Evolutionary conservation across 1,140 invertebrate genomes (phyloP), one percentile per base, ranked within the genome.

Genomic region (Drosophila nigromelanica): DNA sequence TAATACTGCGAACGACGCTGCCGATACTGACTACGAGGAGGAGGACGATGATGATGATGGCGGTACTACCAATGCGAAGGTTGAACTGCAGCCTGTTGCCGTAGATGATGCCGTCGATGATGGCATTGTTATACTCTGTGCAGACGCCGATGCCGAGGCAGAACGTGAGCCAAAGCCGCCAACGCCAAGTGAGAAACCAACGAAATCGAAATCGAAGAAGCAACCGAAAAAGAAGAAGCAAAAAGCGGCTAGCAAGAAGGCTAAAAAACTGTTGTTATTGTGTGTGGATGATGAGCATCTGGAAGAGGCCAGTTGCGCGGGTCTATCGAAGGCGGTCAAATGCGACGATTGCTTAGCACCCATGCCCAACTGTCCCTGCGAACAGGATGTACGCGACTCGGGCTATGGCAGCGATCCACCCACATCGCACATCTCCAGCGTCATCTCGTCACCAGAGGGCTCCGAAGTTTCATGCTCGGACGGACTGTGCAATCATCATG

Each of bases 381-480:
- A 92, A 78, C 87, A 92, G 66, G 91, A 89, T 89, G 78, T 91
- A 10, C 95, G 96, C 87, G 96, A 97, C 91, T 97, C 95, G 90
- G 96, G 96, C 35, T 97, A 97, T 89, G 96, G 95, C 18, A 97
- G 96, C 8, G 96, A 96, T 71, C 82, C 73, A 27, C 72, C 83
- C 10, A 75, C 76, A 35, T 90, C 89, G 45, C 72, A 91, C 37
- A 95, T 94, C 63, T 95, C 95, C 18, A 96, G 96, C 71, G 92
- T 95, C 33, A 94, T 95, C 48, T 96, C 95, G 83, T 96, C 96
- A 0, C 96, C 97, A 82, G 89, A 91, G 39, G 96, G 96, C 21
- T 97, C 96, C 0, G 96, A 97, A 90, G 94, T 97, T 37, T 96
- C 96, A 0, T 97, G 96, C 92, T 96, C 95, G 2, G 96, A 97